Evolutionary conservation across 1,140 invertebrate species (phyloP).

Genomic region (Triops longicaudatus): DNA sequence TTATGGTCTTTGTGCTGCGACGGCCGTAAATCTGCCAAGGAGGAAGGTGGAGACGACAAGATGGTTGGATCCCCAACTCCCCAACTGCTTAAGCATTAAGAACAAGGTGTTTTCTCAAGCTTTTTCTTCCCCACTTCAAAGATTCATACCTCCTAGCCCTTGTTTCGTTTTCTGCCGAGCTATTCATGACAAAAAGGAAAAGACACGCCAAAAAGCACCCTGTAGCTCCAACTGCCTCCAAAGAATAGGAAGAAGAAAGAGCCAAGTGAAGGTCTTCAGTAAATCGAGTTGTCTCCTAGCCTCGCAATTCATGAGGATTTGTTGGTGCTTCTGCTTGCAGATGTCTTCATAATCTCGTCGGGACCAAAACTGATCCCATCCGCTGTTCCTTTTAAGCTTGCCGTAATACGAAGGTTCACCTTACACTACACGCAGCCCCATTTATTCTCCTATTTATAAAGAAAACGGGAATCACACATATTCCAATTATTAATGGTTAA

Average conservation of each 20-base stretch:
- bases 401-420: too few relatives aligned
- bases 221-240: background rate
- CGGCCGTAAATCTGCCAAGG: slow-evolving; percentile 12
- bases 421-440: too few relatives aligned
- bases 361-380: background rate
- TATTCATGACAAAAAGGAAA: background rate
- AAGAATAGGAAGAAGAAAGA: background rate
- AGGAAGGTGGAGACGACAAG: background rate
- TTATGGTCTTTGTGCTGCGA: slow-evolving; percentile 14
- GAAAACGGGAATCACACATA: too few relatives aligned
- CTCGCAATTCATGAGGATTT: background rate
- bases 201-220: background rate
- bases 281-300: background rate
- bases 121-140: background rate
- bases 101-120: slow-evolving; percentile 7
- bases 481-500: too few relatives aligned
- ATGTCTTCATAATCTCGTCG: background rate
- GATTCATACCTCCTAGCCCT: too few relatives aligned
- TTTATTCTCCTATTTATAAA: too few relatives aligned
- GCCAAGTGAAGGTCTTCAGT: background rate
- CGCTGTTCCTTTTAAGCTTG: too few relatives aligned
- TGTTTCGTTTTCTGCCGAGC: too few relatives aligned
- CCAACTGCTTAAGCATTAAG: background rate
- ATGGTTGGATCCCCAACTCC: background rate
- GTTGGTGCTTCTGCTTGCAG: background rate